A percentile compares a stretch with the other conserved stretches of the same genome.
phyloP scores from a whole-genome alignment of 1,140 invertebrate genomes.

The Drosophila punjabiensis region DNA sequence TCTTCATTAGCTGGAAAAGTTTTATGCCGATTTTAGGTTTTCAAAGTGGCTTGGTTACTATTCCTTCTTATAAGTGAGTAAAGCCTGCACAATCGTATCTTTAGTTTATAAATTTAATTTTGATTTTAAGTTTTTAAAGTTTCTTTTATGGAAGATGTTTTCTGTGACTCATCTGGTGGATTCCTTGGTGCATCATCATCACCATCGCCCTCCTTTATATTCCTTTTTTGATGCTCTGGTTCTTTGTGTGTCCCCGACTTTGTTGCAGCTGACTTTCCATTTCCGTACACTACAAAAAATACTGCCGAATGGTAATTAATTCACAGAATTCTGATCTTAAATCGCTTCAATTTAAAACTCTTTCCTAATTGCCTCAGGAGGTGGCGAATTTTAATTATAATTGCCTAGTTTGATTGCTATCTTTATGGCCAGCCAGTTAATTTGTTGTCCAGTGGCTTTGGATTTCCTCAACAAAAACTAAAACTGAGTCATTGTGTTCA shows the following conservation, averaged over 20 bases:
- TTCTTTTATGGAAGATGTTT: neutral
- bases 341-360: slow-evolving; percentile 3
- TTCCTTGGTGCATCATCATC: slow-evolving; percentile 43
- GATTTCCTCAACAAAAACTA: slow-evolving; percentile 36
- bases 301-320: slow-evolving; percentile 1
- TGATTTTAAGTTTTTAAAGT: slow-evolving; percentile 6
- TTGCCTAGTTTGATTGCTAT: slow-evolving; percentile 41
- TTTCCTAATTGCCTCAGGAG: slow-evolving; percentile 18
- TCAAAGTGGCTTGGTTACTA: neutral
- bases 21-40: neutral
- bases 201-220: slow-evolving; percentile 8
- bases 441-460: slow-evolving; percentile 19
- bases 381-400: slow-evolving; percentile 48
- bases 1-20: slow-evolving; percentile 27
- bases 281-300: slow-evolving; percentile 32
- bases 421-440: slow-evolving; percentile 27
- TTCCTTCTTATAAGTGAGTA: neutral
- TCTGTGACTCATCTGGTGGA: slow-evolving; percentile 31
- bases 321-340: slow-evolving; percentile 5
- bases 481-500: slow-evolving; percentile 35
- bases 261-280: slow-evolving; percentile 39
- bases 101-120: neutral
- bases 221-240: slow-evolving; percentile 11
- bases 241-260: slow-evolving; percentile 41
- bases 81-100: neutral